A percentile compares a stretch with the other conserved stretches of the same genome.
Evolutionary conservation across 2,113 vertebrate species (phyloP).

Genomic region (Pogonocichla stellata): DNA sequence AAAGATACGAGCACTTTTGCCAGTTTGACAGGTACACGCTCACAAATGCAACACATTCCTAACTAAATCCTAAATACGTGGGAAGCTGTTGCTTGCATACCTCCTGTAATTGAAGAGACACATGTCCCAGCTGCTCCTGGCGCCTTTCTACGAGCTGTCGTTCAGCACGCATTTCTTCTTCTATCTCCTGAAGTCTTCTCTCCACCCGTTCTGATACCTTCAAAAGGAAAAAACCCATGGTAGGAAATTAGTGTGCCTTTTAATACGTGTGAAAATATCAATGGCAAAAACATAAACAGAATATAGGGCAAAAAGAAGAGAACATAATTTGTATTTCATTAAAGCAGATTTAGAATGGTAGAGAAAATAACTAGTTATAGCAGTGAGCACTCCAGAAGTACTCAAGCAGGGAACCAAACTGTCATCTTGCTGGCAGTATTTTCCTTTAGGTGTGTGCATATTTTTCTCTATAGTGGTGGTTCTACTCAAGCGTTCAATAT

Average conservation of each 20-base stretch:
- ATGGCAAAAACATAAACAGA: not conserved
- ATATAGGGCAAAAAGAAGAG: not conserved
- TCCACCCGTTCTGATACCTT: conserved; percentile 88
- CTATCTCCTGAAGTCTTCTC: conserved; percentile 86
- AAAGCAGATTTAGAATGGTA: not conserved
- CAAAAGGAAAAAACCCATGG: not conserved
- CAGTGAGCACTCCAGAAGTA: not conserved
- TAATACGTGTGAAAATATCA: not conserved
- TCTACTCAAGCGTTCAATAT: not conserved
- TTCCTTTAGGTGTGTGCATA: not conserved
- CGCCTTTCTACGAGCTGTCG: conserved; percentile 74
- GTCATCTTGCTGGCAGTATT: not conserved
- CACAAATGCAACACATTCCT: not conserved
- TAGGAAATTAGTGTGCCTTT: not conserved
- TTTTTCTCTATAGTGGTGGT: not conserved
- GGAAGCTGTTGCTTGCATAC: conserved; percentile 61
- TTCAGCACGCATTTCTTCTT: conserved; percentile 81
- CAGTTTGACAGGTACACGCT: not conserved
- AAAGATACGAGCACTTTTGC: not conserved
- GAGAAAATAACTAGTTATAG: not conserved
- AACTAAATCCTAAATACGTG: not conserved
- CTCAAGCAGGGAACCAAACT: not conserved
- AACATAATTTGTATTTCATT: not conserved
- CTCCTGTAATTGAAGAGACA: conserved; percentile 84
- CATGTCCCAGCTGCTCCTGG: conserved; percentile 74